These are phyloP conservation scores for Phylloscopus trochiloides DNA, from an alignment of 2,113 vertebrate species.

Conservation along the genomic window DNA sequence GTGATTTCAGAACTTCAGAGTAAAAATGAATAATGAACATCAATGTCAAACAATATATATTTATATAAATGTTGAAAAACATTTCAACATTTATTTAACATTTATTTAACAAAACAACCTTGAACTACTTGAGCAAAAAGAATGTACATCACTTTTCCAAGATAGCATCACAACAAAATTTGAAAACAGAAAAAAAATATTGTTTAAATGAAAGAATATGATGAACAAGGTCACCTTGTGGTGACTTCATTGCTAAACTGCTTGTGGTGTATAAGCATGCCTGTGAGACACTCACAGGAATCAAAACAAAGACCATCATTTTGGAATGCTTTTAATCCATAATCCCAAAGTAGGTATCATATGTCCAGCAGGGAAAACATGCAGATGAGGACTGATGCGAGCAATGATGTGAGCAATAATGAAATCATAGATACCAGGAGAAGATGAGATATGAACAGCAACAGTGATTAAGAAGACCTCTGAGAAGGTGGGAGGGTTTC, in stretches of 20 bases:
- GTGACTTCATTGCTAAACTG: not conserved
- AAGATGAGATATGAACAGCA: not conserved
- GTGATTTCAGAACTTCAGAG: not conserved
- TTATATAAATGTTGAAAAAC: not conserved
- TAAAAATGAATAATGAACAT: not conserved
- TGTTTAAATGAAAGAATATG: not conserved
- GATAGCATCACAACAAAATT: not conserved
- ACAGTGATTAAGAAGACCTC: not conserved
- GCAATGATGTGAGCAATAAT: not conserved
- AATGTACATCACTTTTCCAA: not conserved
- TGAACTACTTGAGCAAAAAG: not conserved
- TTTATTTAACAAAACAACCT: not conserved
- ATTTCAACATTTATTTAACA: not conserved
- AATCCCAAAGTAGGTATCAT: not conserved
- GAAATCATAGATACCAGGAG: not conserved
- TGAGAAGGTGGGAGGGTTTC: not conserved
- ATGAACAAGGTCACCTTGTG: not conserved
- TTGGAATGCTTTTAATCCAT: not conserved
- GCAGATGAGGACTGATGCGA: not conserved
- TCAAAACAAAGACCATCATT: not conserved
- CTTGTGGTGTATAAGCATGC: not conserved
- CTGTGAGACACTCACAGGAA: not conserved
- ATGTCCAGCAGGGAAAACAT: not conserved
- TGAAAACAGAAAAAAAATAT: not conserved
- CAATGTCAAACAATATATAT: not conserved